These are phyloP conservation scores for Pseudochromis fuscus DNA, from an alignment of 2,797 vertebrate genomes.

Conservation along the genomic window DNA sequence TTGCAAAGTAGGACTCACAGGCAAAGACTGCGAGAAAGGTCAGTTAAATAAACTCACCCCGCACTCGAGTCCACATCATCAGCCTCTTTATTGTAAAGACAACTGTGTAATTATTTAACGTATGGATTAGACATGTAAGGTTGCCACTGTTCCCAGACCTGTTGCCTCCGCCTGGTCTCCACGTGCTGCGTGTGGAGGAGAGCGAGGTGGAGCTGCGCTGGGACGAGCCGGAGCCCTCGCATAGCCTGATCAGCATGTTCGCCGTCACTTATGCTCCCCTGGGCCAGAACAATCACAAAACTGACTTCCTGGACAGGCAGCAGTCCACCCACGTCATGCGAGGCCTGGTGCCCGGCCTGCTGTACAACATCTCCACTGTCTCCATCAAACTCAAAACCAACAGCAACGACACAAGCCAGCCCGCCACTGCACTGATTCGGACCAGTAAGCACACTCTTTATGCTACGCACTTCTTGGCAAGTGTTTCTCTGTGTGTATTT, in stretches of 20 bases:
- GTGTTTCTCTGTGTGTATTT: slow-evolving; percentile 1
- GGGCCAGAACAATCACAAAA: slow-evolving; percentile 89
- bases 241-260: slow-evolving; percentile 91
- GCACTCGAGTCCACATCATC: neutral
- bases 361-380: slow-evolving; percentile 98
- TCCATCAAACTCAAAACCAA: slow-evolving; percentile 94
- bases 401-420: slow-evolving; percentile 95
- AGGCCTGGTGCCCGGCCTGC: slow-evolving; percentile 90
- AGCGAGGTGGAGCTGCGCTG: slow-evolving; percentile 94
- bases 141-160: slow-evolving; percentile 89
- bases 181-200: slow-evolving; percentile 94
- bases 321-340: slow-evolving; percentile 90
- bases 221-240: slow-evolving; percentile 88
- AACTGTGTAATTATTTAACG: slow-evolving; percentile 35
- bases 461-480: neutral
- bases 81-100: slow-evolving; percentile 30
- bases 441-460: slow-evolving; percentile 88
- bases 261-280: slow-evolving; percentile 92
- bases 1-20: slow-evolving; percentile 95
- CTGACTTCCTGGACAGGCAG: slow-evolving; percentile 92
- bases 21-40: slow-evolving; percentile 97
- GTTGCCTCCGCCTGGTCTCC: slow-evolving; percentile 93
- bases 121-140: slow-evolving; percentile 57
- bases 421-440: slow-evolving; percentile 89
- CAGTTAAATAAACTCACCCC: slow-evolving; percentile 26